These are phyloP conservation scores for Aplochiton taeniatus DNA, from an alignment of 2,797 vertebrate species.

Conservation along the genomic window DNA sequence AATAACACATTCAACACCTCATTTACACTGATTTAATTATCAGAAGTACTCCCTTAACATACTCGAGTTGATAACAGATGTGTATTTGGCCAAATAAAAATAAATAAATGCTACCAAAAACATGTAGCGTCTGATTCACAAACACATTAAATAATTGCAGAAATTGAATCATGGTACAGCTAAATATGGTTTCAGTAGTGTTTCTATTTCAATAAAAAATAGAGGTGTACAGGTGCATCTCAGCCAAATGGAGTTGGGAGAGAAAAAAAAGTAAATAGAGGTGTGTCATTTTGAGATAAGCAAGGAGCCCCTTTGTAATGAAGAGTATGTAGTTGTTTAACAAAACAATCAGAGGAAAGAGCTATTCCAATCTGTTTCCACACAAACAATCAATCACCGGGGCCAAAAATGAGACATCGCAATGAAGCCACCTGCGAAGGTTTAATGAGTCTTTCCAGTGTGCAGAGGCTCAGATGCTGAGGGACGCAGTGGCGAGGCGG, in stretches of 20 bases:
- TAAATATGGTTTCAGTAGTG: no score
- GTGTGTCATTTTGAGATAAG: slow-evolving; percentile 50
- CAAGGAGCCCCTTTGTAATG: slow-evolving; percentile 58
- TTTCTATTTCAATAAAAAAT: no score
- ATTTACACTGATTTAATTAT: slow-evolving; percentile 61
- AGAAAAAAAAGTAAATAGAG: slow-evolving; percentile 31
- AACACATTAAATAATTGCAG: no score
- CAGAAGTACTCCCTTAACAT: slow-evolving; percentile 52
- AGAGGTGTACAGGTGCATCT: no score
- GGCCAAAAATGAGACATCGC: slow-evolving; percentile 62
- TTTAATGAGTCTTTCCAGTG: slow-evolving; percentile 64
- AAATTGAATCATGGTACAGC: no score
- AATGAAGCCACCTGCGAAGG: slow-evolving; percentile 65
- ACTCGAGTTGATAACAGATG: slow-evolving; percentile 47
- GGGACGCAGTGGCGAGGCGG: slow-evolving; percentile 48
- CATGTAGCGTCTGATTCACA: no score
- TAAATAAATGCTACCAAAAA: no score
- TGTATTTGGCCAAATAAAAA: slow-evolving; percentile 18
- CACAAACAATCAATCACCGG: slow-evolving; percentile 73
- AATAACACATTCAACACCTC: slow-evolving; percentile 57
- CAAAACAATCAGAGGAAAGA: slow-evolving; percentile 70
- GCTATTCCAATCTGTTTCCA: slow-evolving; percentile 68
- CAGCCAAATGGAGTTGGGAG: no score
- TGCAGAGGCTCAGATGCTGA: slow-evolving; percentile 66
- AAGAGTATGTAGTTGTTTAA: slow-evolving; percentile 65